Evolutionary conservation across 2,797 vertebrate genomes (phyloP).

Genomic region (Sebastes nivosus): DNA sequence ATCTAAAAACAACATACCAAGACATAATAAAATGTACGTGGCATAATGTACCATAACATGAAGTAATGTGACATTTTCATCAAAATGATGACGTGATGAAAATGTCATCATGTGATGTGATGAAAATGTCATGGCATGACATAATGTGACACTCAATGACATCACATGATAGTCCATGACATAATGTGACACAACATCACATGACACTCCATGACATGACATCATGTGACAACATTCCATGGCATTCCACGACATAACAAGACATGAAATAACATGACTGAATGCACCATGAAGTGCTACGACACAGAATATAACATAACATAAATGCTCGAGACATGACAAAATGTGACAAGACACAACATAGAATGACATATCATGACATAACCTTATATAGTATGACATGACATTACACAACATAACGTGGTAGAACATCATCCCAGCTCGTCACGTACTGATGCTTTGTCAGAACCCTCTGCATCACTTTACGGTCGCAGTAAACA

Average conservation of each 20-base stretch:
- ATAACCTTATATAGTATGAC: neutral
- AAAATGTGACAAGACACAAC: neutral
- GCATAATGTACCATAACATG: neutral
- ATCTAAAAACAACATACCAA: accelerated
- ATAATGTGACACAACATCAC: neutral
- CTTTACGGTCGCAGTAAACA: neutral
- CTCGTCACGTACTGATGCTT: neutral
- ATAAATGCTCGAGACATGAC: neutral
- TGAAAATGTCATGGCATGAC: neutral
- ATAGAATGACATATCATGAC: neutral
- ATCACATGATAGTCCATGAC: neutral
- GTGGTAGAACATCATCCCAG: accelerated
- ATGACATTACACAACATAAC: neutral
- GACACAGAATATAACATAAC: neutral
- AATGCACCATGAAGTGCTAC: neutral
- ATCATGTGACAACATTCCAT: neutral
- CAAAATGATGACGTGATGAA: neutral
- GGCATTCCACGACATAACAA: neutral
- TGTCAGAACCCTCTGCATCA: accelerated
- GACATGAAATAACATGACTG: neutral
- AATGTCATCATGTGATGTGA: neutral
- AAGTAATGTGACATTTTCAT: neutral
- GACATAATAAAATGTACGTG: neutral
- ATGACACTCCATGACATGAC: neutral
- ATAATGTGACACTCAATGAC: neutral